Evolutionary conservation across 2,888 invertebrate species (phyloP).

Genomic region (Tinea trinotella): DNA sequence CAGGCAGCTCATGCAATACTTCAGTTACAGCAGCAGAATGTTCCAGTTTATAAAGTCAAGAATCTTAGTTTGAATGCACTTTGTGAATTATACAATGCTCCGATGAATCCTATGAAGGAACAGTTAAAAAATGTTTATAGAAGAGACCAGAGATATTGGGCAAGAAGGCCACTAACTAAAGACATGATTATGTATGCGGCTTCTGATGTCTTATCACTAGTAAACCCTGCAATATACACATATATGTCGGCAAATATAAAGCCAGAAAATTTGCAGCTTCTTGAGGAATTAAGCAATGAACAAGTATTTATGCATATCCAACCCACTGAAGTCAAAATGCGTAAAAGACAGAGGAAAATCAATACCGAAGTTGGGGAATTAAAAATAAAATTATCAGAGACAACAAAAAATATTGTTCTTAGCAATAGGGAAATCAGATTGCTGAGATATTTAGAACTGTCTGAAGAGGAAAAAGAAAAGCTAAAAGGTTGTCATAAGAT

Average conservation of each 20-base stretch:
- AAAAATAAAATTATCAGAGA: conserved; percentile 83
- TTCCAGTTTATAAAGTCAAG: conserved; percentile 95
- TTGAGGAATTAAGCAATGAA: conserved; percentile 90
- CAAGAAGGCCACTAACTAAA: conserved; percentile 86
- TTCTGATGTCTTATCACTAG: conserved; percentile 88
- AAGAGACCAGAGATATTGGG: conserved; percentile 91
- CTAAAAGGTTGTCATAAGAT: conserved; percentile 93
- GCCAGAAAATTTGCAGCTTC: conserved; percentile 78
- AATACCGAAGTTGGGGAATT: conserved; percentile 92
- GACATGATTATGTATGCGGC: conserved; percentile 95
- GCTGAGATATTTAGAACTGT: conserved; percentile 89
- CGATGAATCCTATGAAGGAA: conserved; percentile 92
- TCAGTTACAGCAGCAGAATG: conserved; percentile 89
- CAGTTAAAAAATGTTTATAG: conserved; percentile 89
- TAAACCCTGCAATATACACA: conserved; percentile 87
- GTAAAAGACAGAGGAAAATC: conserved; percentile 91
- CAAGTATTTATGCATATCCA: conserved; percentile 89
- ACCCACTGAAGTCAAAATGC: conserved; percentile 87
- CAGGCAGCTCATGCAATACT: conserved; percentile 94
- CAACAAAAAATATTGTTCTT: conserved; percentile 88
- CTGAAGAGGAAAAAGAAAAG: conserved; percentile 93
- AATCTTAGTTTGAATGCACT: conserved; percentile 92
- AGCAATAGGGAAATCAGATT: conserved; percentile 93
- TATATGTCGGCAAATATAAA: conserved; percentile 78
- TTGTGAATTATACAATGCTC: conserved; percentile 90